Base-by-base conservation (phyloP, 2,888 invertebrate genomes). In the Slavum lentiscoides region DNA sequence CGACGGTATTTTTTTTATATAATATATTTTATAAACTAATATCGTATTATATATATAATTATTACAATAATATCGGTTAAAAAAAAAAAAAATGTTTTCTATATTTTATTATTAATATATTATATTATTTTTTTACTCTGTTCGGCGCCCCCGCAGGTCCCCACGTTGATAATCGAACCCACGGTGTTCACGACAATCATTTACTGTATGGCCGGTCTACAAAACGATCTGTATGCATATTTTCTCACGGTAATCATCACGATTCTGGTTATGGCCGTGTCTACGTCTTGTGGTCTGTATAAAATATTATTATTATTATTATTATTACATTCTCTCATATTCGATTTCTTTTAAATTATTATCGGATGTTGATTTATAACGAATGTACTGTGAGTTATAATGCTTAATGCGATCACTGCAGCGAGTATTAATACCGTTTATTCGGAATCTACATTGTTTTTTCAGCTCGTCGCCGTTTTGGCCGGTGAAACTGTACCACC, bases 191-290 rank as follows among this genome's bases (percentile, higher is more conserved):
- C 92, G 0, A 86, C 91, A 68, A 91, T 97, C 84, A 90, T 93
- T 81, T 97, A 97, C 87, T 96, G 93, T 92, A 89, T 97, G 84
- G 91, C 94, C 9, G 96, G 95, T n/a, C 87, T 95, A 13, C 88
- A 92, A 72, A 86, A 89, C 72, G 91, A 91, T 0, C 83, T 89
- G 17, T 91, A 91, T 85, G 92, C 93, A 13, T 92, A 93, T 85
- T 86, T 90, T 2, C 89, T 92, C 84, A 93, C 94, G 0, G 87
- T 91, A 49, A 86, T 92, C 82, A 88, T 92, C 30, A 88, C 92
- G n/a, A 90, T 92, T 83, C 86, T 95, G 84, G 94, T 94, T 68
- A 92, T 94, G 87, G 95, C 94, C 85, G 93, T 94, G 9, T 92
- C 95, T n/a, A 92, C 93, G 61, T 92, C 95, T 53, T 95, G 94